Base-by-base conservation (phyloP, 1,140 invertebrate genomes). In the Bombus huntii region DNA sequence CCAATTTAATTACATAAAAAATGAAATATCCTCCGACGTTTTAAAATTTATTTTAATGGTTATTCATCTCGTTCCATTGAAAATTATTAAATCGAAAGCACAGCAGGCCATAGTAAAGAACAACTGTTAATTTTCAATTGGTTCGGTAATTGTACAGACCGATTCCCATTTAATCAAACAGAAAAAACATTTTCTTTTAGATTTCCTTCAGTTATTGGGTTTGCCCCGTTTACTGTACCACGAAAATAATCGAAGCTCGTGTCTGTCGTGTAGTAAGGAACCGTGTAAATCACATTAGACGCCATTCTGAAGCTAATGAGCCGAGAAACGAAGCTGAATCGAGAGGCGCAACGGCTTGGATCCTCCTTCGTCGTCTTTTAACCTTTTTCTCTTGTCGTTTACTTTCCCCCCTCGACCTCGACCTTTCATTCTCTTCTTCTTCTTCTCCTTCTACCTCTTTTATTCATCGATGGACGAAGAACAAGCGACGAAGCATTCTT, bases 271-370 rank as follows among this genome's bases (percentile, higher is more conserved):
- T 25, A 28, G 68, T 25, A 39, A 71, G 22, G 37, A 39, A 39
- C 25, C 25, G 34, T 71, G 34, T 37, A 71, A 39, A 71, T 71
- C 37, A 71, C 12, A 71, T 71, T 71, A 39, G 37, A 39, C 37
- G 18, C 68, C 25, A 71, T 70, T 39, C 37, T 70, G 37, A 28
- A 39, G 37, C 22, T 71, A 71, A 71, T 71, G 68, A 71, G 68
- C 25, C 12, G 37, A 71, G 68, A 71, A 39, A 71, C 68, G 68
- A 71, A 71, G 68, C 37, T 71, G 68, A 71, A 71, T 71, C 10
- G 12, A 71, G 25, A 70, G 22, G 25, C 37, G 25, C 22, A 70
- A 68, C 66, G 66, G 18, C 15, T 71, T 28, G 8, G 22, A 70
- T 37, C 22, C 37, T 70, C 68, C 18, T 37, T 70, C 66, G 31